Base-by-base conservation (phyloP, 2,113 vertebrate genomes). In the Corapipo altera region DNA sequence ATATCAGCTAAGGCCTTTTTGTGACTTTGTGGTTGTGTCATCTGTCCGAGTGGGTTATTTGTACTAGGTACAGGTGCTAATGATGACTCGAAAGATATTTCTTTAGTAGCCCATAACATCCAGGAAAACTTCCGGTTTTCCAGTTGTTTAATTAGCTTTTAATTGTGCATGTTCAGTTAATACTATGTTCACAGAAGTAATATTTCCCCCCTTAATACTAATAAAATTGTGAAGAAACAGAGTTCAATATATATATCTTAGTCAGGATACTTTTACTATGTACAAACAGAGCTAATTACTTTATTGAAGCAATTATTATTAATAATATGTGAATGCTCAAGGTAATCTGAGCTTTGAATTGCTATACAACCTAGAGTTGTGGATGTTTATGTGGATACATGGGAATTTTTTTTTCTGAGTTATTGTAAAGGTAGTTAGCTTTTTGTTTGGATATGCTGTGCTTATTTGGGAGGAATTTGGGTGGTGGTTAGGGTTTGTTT, bases 301-400 rank as follows among this genome's bases (percentile, higher is more conserved):
- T 32, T 81, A 75, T 64, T 54, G 54, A 78, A 43, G 9, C 20
- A 62, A 44, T 64, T 94, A 58, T 54, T 91, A 59, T 30, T 83
- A 94, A 41, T 79, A 77, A 61, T 16, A 7, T 21, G 39, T 52
- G 27, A 46, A 66, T 26, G 17, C 20, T 89, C 85, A 71, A 87
- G 20, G 69, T 73, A 93, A 44, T 33, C 7, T 54, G 37, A 70
- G 23, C 39, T 86, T 59, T 59, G 33, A 67, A 32, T 27, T 51
- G 9, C 57, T 70, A 28, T 22, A 28, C 21, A 79, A 5, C 18
- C 30, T 79, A 44, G 35, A 55, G 16, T 51, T 83, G 21, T 67
- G 22, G 32, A 49, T 49, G 9, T 32, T 2, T 15, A 4, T 35
- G 12, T 52, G 41, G 5, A 8, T 55, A 54, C 1, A 0, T 10